Evolutionary conservation across 2,888 invertebrate genomes (phyloP).

Genomic region (Herminia tarsipennalis): DNA sequence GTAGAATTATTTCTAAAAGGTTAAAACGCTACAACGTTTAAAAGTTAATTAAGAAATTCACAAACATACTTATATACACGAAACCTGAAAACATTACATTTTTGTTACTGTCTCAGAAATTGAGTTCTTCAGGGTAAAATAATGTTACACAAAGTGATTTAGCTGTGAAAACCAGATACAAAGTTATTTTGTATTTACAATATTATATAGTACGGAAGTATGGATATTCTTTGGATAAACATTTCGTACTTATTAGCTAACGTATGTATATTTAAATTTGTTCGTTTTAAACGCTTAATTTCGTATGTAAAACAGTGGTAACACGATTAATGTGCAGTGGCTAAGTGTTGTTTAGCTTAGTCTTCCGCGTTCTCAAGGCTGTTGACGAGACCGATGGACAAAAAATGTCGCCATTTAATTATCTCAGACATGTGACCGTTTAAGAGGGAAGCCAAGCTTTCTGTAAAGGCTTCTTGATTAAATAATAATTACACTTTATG

Average conservation of each 20-base stretch:
- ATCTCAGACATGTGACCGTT: slow-evolving; percentile 17
- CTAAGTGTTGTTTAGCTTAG: slow-evolving; percentile 56
- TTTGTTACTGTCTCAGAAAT: too few relatives aligned
- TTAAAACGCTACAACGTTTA: too few relatives aligned
- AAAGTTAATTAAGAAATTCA: too few relatives aligned
- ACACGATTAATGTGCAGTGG: slow-evolving; percentile 36
- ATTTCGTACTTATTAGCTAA: slow-evolving; percentile 4
- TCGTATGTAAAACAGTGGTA: slow-evolving; percentile 25
- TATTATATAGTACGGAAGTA: not conserved
- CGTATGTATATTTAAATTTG: slow-evolving; percentile 4
- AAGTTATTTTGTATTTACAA: not conserved
- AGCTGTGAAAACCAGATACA: too few relatives aligned
- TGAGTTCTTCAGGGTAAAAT: too few relatives aligned
- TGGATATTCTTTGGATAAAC: not conserved
- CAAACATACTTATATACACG: too few relatives aligned
- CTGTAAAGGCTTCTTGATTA: slow-evolving; percentile 8
- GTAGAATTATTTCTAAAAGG: too few relatives aligned
- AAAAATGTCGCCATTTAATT: slow-evolving; percentile 52
- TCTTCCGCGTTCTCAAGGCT: slow-evolving; percentile 73
- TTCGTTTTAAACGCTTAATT: slow-evolving; percentile 19
- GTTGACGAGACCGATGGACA: slow-evolving; percentile 47
- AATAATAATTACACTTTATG: slow-evolving; percentile 7
- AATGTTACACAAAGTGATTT: too few relatives aligned
- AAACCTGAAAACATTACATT: too few relatives aligned
- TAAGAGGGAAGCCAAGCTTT: slow-evolving; percentile 9